These are phyloP conservation scores for Serinus canaria DNA, from an alignment of 2,113 vertebrate species.

Conservation along the genomic window DNA sequence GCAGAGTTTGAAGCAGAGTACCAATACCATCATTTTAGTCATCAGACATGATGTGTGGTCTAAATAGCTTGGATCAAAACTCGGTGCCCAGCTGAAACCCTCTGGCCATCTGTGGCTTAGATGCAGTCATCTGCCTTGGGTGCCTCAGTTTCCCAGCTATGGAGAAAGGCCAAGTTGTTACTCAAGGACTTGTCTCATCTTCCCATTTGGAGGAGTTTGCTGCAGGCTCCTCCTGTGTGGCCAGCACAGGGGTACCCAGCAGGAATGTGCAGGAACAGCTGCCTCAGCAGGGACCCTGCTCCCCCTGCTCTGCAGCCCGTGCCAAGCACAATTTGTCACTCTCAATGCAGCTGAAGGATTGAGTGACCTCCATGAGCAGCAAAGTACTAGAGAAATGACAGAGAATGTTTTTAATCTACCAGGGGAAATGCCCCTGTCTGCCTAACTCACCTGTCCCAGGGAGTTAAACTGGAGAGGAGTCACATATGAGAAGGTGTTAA, in stretches of 20 bases:
- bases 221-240: neutral
- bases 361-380: neutral
- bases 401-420: neutral
- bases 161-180: neutral
- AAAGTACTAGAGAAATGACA: neutral
- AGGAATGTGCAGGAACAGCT: neutral
- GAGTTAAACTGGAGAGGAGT: neutral
- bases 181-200: neutral
- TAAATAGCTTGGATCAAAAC: neutral
- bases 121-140: neutral
- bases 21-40: conserved; percentile 1
- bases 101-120: neutral
- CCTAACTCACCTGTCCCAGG: neutral
- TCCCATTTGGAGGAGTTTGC: neutral
- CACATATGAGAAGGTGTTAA: neutral
- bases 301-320: neutral
- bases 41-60: neutral
- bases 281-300: neutral
- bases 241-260: neutral
- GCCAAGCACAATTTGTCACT: neutral
- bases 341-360: neutral
- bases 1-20: neutral
- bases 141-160: conserved; percentile 40
- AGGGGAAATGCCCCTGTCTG: neutral
- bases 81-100: neutral